Conservation (phyloP, 2,113 vertebrate genomes). For the Corvus cornix region DNA sequence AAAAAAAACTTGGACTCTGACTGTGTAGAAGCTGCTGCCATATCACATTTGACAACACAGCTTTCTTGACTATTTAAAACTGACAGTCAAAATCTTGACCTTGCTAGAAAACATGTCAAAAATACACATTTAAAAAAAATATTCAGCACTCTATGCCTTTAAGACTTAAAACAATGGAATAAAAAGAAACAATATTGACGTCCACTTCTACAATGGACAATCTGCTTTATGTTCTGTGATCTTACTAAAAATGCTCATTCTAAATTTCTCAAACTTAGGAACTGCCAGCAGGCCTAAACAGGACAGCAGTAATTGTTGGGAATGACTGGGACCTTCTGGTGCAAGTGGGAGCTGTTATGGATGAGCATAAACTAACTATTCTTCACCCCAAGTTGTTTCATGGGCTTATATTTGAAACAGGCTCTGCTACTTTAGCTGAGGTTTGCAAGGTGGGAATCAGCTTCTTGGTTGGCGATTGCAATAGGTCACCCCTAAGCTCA, state of each 20-base stretch:
- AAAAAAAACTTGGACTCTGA: neutral
- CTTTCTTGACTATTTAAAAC: neutral
- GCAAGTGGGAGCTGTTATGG: neutral
- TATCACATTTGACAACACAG: neutral
- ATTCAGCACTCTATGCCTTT: neutral
- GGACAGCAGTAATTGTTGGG: neutral
- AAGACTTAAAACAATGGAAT: neutral
- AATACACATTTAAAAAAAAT: rapidly evolving
- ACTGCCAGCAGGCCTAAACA: neutral
- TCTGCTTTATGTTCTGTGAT: neutral
- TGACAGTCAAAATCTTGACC: neutral
- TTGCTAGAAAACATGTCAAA: neutral
- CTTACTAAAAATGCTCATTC: neutral
- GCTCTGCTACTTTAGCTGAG: neutral
- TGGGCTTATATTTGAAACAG: neutral
- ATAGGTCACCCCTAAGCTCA: neutral
- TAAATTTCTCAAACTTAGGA: neutral
- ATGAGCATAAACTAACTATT: neutral
- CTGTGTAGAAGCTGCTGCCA: neutral
- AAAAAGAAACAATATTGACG: neutral
- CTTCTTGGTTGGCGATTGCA: neutral
- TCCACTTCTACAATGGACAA: neutral
- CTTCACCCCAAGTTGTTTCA: neutral
- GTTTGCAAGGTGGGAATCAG: neutral
- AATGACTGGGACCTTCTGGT: neutral